Base-by-base conservation (phyloP, 1,140 invertebrate species). In the Antheraea mylitta region DNA sequence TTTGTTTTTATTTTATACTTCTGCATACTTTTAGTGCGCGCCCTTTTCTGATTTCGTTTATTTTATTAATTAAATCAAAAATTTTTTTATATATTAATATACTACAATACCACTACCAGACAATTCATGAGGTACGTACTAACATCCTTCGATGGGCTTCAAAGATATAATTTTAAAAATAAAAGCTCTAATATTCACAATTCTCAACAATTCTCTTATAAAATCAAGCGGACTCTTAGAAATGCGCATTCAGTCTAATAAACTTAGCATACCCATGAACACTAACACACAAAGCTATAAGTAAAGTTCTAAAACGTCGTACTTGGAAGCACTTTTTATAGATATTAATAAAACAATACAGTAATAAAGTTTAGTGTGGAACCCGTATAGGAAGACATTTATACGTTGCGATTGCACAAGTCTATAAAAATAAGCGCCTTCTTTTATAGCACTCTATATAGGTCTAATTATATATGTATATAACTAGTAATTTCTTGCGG, bases 321-420 rank as follows among this genome's bases (percentile, higher is more conserved):
- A 83, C 82, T 89, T 83, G 82, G 38, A 83, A 87, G 79, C 79
- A 83, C 81, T 91, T 91, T 91, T 91, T 91, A 89, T 89, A 87
- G 89, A 89, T 91, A 89, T 89, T 89, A 89, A 89, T 91, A 91
- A 91, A 91, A 89, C 86, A 89, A 89, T 89, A 80, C 80, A 72
- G 76, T 81, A 81, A 69, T 91, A 89, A 89, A 89, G 65, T 84
- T 87, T 88, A 87, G 77, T 83, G 80, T 71, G 78, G 71, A 79
- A 81, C 76, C 78, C 78, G 78, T 58, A 70, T 75, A 61, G 38
- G 45, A 42, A 62, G 61, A 48, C 58, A 13, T 76, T 84, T 83
- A 78, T 62, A 67, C 59, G 45, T 30, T 62, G 79, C 75, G 75
- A 81, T 64, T 53, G 7, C 22, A 13, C 18, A 45, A 18, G 38